Conservation (phyloP, 2,113 vertebrate species). For the Perca schrenkii region DNA sequence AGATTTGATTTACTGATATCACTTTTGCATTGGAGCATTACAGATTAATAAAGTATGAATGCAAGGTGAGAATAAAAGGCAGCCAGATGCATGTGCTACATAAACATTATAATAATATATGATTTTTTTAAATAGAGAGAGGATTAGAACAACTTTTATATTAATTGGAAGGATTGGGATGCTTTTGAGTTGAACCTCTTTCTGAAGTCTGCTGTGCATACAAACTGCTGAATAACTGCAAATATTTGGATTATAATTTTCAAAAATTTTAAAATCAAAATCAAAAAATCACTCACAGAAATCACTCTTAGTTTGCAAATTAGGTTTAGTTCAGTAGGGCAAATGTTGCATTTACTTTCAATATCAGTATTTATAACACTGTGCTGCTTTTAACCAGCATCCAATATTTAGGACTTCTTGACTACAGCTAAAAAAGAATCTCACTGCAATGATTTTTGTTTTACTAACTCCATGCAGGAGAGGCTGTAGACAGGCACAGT, state of each 20-base stretch:
- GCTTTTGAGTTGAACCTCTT: not conserved
- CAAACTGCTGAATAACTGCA: not conserved
- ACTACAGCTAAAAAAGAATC: constrained; percentile 19
- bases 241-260: constrained; percentile 19
- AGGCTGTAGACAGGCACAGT: constrained; percentile 9
- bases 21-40: constrained; percentile 73
- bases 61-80: constrained; percentile 22
- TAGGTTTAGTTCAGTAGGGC: not conserved
- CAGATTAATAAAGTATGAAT: constrained; percentile 69
- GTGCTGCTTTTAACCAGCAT: constrained; percentile 22
- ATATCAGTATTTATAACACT: constrained; percentile 21
- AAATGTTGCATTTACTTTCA: constrained; percentile 10
- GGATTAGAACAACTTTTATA: not conserved
- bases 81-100: constrained; percentile 30
- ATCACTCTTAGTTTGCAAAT: not conserved
- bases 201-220: not conserved
- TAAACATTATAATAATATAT: constrained; percentile 51
- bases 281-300: constrained; percentile 6
- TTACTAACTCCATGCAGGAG: constrained; percentile 12
- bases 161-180: not conserved
- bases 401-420: constrained; percentile 21
- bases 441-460: constrained; percentile 13
- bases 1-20: constrained; percentile 56
- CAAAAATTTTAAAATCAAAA: not conserved
- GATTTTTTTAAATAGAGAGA: constrained; percentile 2